phyloP scores from a whole-genome alignment of 1,140 invertebrate species.

The Neelides sp. region DNA sequence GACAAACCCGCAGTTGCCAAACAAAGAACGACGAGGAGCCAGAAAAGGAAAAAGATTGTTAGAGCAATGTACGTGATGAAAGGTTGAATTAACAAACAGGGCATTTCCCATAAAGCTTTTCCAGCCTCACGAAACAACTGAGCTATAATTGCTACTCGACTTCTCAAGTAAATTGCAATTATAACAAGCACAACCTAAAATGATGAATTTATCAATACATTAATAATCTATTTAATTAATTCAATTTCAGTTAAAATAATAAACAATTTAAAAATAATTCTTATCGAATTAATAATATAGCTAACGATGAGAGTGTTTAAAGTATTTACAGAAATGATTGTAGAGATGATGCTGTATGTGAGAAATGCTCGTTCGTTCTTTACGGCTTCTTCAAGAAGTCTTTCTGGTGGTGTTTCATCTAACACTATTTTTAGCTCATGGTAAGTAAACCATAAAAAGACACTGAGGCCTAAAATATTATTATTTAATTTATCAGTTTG shows the following conservation, averaged over 20 bases:
- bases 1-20: constrained; percentile 58
- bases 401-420: constrained; percentile 45
- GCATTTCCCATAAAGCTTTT: constrained; percentile 65
- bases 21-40: constrained; percentile 62
- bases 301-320: neutral
- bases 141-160: constrained; percentile 62
- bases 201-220: constrained; percentile 11
- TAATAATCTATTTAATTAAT: neutral
- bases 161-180: constrained; percentile 63
- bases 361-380: constrained; percentile 76
- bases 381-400: constrained; percentile 58
- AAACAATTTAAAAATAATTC: too few relatives aligned
- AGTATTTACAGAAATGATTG: constrained; percentile 62
- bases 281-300: too few relatives aligned
- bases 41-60: constrained; percentile 66
- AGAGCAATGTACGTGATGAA: constrained; percentile 69
- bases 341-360: constrained; percentile 71
- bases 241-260: neutral
- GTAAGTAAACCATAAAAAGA: constrained; percentile 78
- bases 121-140: constrained; percentile 76
- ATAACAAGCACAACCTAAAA: constrained; percentile 65
- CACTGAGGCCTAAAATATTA: constrained; percentile 48
- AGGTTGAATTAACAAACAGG: constrained; percentile 74
- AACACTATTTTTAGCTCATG: constrained; percentile 57
- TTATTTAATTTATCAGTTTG: constrained; percentile 1